These are phyloP conservation scores for Polylopha cassiicola DNA, from an alignment of 2,888 invertebrate species.

Conservation along the genomic window DNA sequence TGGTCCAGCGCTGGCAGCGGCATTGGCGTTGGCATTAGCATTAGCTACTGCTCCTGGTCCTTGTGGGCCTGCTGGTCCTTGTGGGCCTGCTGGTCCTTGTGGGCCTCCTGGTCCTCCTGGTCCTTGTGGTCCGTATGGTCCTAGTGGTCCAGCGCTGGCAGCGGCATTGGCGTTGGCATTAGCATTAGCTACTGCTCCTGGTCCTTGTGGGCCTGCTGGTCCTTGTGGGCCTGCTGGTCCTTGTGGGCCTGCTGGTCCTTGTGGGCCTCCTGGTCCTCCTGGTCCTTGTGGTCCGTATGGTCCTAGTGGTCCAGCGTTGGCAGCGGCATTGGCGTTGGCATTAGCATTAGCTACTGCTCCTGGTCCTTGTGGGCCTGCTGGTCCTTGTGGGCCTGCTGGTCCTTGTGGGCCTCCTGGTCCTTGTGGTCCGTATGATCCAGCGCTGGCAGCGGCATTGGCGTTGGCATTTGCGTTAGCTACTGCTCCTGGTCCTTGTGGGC, in stretches of 20 bases:
- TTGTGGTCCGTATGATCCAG: constrained; percentile 5
- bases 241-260: background rate
- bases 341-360: background rate
- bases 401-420: background rate
- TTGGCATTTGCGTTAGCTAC: constrained; percentile 9
- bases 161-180: no score
- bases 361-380: constrained; percentile 3
- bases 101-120: constrained; percentile 4
- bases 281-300: constrained; percentile 5
- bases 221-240: background rate
- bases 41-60: constrained; percentile 3
- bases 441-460: constrained; percentile 11
- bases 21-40: constrained; percentile 1
- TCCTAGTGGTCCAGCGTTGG: constrained; percentile 7
- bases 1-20: no score
- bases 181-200: constrained; percentile 3
- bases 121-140: constrained; percentile 4
- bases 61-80: background rate
- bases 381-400: constrained; percentile 6
- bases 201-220: background rate
- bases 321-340: background rate
- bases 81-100: constrained; percentile 5
- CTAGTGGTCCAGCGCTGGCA: background rate
- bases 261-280: background rate
- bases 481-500: no score